Percentiles rank a stretch among this genome's conserved stretches.
These are phyloP conservation scores for Plebejus anna DNA, from an alignment of 2,888 invertebrate species.

Conservation along the genomic window DNA sequence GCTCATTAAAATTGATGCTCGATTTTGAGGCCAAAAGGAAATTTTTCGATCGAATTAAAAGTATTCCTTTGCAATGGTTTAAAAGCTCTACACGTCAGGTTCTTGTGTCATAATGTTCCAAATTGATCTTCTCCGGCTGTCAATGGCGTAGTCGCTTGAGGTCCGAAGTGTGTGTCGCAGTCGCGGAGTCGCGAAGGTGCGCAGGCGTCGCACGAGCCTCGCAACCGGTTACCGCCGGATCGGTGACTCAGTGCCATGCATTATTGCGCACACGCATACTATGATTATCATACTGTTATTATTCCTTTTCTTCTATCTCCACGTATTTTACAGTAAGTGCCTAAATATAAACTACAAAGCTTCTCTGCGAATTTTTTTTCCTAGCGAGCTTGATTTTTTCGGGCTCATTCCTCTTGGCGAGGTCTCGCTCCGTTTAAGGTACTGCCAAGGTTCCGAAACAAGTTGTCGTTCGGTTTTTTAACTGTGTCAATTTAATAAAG, in stretches of 20 bases:
- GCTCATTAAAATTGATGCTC: too few relatives aligned
- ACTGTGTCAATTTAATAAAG: background rate
- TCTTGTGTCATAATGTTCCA: constrained; percentile 7
- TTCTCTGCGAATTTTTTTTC: background rate
- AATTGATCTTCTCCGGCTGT: constrained; percentile 6
- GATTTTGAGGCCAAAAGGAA: background rate
- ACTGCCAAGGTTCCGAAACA: background rate
- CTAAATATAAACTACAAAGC: background rate
- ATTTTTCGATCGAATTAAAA: background rate
- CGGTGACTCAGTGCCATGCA: constrained; percentile 49
- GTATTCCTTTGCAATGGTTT: background rate
- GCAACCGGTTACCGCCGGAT: constrained; percentile 50
- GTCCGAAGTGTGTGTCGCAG: constrained; percentile 10
- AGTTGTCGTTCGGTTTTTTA: background rate
- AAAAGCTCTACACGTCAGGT: background rate
- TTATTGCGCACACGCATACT: constrained; percentile 32
- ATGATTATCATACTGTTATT: constrained; percentile 18
- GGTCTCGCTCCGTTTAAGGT: background rate
- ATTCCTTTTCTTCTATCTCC: constrained; percentile 16
- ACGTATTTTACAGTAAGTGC: constrained; percentile 16
- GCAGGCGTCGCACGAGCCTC: constrained; percentile 47
- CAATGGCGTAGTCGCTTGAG: constrained; percentile 1
- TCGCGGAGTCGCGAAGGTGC: constrained; percentile 33
- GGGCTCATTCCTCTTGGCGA: background rate
- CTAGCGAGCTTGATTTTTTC: background rate